Evolutionary conservation across 2,888 invertebrate genomes (phyloP).

Genomic region (Caenorhabditis drosophilae): DNA sequence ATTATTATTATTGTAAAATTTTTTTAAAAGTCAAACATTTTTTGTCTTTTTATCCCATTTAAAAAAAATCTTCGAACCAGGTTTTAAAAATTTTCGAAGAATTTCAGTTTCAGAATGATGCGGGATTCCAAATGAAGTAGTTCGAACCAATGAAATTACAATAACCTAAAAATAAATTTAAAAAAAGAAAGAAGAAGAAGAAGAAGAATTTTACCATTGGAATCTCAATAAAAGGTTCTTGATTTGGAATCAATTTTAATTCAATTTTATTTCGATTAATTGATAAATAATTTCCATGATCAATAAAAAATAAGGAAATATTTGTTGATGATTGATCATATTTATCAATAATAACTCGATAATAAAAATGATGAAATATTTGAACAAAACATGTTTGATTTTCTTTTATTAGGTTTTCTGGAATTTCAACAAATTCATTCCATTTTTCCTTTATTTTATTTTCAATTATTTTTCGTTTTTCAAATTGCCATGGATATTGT

Average conservation of each 20-base stretch:
- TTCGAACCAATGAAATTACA: conserved; percentile 5
- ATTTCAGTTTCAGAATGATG: conserved; percentile 31
- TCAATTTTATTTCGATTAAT: background rate
- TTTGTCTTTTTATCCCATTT: conserved; percentile 35
- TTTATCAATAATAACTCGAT: too few species aligned
- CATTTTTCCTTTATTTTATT: background rate
- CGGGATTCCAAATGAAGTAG: background rate
- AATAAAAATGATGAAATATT: too few species aligned
- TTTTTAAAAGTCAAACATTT: conserved; percentile 1
- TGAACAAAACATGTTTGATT: background rate
- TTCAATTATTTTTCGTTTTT: background rate
- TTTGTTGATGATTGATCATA: too few species aligned
- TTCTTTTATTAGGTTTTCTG: conserved; percentile 6
- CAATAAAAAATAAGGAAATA: background rate
- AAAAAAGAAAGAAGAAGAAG: background rate
- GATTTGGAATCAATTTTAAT: background rate
- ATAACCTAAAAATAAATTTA: too few species aligned
- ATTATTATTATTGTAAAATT: background rate
- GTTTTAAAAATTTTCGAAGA: conserved; percentile 10
- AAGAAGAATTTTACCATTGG: conserved; percentile 1
- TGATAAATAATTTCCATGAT: conserved; percentile 8
- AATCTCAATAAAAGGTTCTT: background rate
- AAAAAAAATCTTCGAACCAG: conserved; percentile 12
- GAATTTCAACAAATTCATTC: background rate
- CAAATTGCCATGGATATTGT: conserved; percentile 25